Evolutionary conservation across 1,140 invertebrate species (phyloP).

Genomic region (Bombus impatiens): DNA sequence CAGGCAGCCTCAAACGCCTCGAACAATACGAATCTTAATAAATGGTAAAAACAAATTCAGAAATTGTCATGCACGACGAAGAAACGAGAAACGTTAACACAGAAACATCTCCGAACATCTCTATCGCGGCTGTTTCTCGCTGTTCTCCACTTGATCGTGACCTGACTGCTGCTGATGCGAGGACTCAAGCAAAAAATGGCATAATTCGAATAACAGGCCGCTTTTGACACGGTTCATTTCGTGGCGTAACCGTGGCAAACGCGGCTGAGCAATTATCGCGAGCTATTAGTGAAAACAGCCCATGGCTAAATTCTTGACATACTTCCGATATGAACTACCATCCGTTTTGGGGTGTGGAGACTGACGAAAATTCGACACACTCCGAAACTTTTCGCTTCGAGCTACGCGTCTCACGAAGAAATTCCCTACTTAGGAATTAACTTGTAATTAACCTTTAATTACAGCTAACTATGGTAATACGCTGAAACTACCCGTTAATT

Average conservation of each 20-base stretch:
- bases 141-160: constrained; percentile 41
- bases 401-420: background rate
- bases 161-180: constrained; percentile 17
- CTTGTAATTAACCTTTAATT: background rate
- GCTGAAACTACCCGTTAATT: background rate
- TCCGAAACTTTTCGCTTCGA: background rate
- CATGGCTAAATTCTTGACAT: constrained; percentile 66
- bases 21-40: background rate
- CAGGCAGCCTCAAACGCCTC: too few relatives aligned
- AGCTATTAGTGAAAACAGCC: constrained; percentile 66
- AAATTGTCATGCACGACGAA: background rate
- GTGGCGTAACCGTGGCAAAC: constrained; percentile 52
- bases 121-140: background rate
- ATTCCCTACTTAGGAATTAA: background rate
- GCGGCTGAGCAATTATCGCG: constrained; percentile 65
- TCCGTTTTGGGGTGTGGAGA: background rate
- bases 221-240: constrained; percentile 64
- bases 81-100: background rate
- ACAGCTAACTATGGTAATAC: background rate
- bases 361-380: background rate
- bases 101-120: too few relatives aligned
- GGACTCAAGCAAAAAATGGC: constrained; percentile 29
- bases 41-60: background rate
- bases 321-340: constrained; percentile 43
- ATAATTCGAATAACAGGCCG: constrained; percentile 62